A percentile compares a stretch with the other conserved stretches of the same genome.
These are phyloP conservation scores for Steinernema carpocapsae DNA, from an alignment of 2,888 invertebrate genomes.

Conservation along the genomic window DNA sequence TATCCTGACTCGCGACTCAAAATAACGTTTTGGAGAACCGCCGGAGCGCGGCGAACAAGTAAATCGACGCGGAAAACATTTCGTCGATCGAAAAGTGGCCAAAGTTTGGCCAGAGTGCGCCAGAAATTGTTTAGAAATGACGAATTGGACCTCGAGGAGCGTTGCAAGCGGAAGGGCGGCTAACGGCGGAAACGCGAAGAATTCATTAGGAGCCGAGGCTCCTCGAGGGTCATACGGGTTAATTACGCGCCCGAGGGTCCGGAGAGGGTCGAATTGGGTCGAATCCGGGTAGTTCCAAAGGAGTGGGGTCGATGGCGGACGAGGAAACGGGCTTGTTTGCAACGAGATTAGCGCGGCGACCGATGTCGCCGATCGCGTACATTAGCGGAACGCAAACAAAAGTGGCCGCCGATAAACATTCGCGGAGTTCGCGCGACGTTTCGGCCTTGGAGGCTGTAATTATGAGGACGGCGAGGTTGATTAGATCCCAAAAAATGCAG, in stretches of 20 bases:
- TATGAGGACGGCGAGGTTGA: constrained; percentile 9
- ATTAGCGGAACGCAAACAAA: constrained; percentile 8
- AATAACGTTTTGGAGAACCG: neutral
- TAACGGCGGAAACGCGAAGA: neutral
- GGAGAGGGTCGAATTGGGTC: neutral
- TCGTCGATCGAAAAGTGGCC: neutral
- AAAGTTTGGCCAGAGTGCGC: neutral
- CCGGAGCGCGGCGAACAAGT: neutral
- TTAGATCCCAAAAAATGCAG: neutral
- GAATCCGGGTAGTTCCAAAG: neutral
- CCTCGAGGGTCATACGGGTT: constrained; percentile 6
- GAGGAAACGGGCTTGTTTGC: neutral
- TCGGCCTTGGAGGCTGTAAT: constrained; percentile 18
- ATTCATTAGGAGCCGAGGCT: constrained; percentile 14
- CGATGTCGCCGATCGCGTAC: constrained; percentile 21
- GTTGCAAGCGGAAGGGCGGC: neutral
- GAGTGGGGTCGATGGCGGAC: neutral
- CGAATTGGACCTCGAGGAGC: constrained; percentile 11
- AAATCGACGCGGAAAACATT: constrained; percentile 8
- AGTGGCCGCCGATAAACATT: neutral
- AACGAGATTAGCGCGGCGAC: constrained; percentile 17
- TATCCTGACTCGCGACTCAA: neutral
- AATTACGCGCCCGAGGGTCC: constrained; percentile 14
- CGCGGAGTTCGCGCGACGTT: neutral
- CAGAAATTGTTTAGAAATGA: neutral